Base-by-base conservation (phyloP, 1,140 invertebrate species). In the Drosophila grimshawi region DNA sequence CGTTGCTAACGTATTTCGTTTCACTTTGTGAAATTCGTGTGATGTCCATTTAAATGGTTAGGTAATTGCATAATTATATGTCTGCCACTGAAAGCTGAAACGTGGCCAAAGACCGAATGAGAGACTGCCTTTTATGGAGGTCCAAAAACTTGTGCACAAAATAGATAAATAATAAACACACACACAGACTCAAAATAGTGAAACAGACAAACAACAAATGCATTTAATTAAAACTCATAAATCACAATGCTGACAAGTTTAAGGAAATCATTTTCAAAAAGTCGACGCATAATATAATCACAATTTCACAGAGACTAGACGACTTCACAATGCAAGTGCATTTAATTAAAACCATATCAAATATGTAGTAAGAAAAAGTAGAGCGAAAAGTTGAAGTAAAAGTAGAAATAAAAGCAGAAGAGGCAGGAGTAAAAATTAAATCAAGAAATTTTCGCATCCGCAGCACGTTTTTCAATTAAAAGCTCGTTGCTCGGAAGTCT, bases 51-150 rank as follows among this genome's bases (percentile, higher is more conserved):
- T 90, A 82, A 90, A 90, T 90, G 86, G 86, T 72, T 81, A 77
- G 78, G 81, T 90, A 86, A 90, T 90, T 90, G 86, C 79, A 86
- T 90, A 90, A 90, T 90, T 90, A 90, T 86, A 82, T 70, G 81
- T 68, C 61, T 60, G 55, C 10, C 48, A 77, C 35, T 81, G 81
- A 69, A 78, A 86, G 76, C 49, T 53, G 61, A 86, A 79, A 76
- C 67, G 64, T 62, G 68, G 35, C 56, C 61, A 82, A 52, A 52
- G 56, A 32, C 48, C 6, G 1, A 35, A 11, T 5, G 5, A 30
- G 5, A 43, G 5, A 59, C 10, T 35, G 33, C 46, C 43, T 43
- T 64, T 43, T 39, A 10, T 11, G 52, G 30, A 43, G n/a, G 39
- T 10, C 10, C 10, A n/a, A 10, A 56, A 55, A 37, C 43, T 60